Conservation (phyloP, 64 coral and sea anemone genomes). For the Montipora cactus region DNA sequence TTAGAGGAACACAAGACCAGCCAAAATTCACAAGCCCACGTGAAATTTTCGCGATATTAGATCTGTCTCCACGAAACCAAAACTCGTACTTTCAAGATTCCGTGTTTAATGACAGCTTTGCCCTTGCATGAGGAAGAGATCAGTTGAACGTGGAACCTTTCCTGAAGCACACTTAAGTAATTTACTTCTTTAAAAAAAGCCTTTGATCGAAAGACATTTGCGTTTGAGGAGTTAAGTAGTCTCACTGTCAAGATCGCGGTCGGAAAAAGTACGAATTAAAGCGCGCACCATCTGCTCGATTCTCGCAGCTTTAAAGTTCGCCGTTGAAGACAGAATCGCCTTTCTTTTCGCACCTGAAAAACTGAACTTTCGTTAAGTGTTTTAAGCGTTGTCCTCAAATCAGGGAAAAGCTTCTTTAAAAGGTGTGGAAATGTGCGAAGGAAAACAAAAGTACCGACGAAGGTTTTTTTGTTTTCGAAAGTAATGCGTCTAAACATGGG, state of each 20-base stretch:
- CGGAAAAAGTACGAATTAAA: slow-evolving; percentile 40
- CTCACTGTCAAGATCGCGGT: slow-evolving; percentile 28
- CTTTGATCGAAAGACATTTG: slow-evolving; percentile 54
- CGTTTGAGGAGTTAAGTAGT: slow-evolving; percentile 31
- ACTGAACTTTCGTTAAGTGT: slow-evolving; percentile 56
- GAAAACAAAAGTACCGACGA: slow-evolving; percentile 47
- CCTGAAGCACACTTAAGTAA: slow-evolving; percentile 1
- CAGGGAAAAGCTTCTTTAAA: slow-evolving; percentile 64
- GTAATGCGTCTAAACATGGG: slow-evolving; percentile 75
- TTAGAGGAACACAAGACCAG: slow-evolving; percentile 45
- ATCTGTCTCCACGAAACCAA: slow-evolving; percentile 36
- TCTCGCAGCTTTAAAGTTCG: slow-evolving; percentile 17
- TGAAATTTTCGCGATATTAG: background rate
- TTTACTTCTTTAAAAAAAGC: slow-evolving; percentile 10
- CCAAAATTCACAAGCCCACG: slow-evolving; percentile 51
- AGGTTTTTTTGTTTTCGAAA: slow-evolving; percentile 73
- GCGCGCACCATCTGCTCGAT: slow-evolving; percentile 4
- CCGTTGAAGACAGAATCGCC: background rate
- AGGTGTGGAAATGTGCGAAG: slow-evolving; percentile 41
- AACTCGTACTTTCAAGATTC: background rate
- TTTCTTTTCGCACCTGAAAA: slow-evolving; percentile 32
- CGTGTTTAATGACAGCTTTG: background rate
- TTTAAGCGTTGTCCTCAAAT: slow-evolving; percentile 49
- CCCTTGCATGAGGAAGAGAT: background rate
- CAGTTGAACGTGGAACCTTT: background rate